phyloP scores from a whole-genome alignment of 2,113 vertebrate genomes.

The Sterrhoptilus dennistouni region DNA sequence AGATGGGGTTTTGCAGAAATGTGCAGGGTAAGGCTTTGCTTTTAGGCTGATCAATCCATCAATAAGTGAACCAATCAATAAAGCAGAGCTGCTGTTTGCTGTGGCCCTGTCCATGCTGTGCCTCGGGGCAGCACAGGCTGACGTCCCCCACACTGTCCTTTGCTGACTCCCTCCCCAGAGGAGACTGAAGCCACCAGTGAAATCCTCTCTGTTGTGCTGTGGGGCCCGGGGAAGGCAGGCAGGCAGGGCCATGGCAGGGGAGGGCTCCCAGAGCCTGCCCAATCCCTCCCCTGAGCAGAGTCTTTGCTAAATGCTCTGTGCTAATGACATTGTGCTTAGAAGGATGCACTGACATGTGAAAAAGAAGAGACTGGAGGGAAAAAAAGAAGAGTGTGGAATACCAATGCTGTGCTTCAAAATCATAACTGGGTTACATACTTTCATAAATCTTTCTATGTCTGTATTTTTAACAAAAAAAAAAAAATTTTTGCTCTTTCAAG shows the following conservation, averaged over 20 bases:
- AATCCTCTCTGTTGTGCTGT: neutral
- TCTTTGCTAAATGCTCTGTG: neutral
- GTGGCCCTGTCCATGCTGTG: fast-evolving
- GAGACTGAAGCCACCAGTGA: neutral
- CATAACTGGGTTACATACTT: neutral
- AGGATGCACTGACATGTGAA: neutral
- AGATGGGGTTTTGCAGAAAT: fast-evolving
- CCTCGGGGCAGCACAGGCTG: neutral
- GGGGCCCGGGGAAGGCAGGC: neutral
- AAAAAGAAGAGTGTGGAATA: neutral
- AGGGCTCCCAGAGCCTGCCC: neutral
- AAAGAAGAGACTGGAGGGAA: neutral
- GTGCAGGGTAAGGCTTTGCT: neutral
- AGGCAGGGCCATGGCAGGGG: neutral
- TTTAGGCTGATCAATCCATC: fast-evolving
- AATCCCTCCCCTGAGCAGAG: neutral
- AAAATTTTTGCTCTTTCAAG: conserved; percentile 3
- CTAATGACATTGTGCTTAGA: neutral
- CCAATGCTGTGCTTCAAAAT: neutral
- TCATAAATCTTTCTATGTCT: neutral
- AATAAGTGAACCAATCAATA: too few species aligned
- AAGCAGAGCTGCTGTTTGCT: too few species aligned
- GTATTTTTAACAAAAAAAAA: conserved; percentile 1
- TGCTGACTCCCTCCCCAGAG: neutral
- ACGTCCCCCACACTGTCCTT: fast-evolving